phyloP scores from a whole-genome alignment of 2,797 vertebrate species.

The Telmatherina bonti region DNA sequence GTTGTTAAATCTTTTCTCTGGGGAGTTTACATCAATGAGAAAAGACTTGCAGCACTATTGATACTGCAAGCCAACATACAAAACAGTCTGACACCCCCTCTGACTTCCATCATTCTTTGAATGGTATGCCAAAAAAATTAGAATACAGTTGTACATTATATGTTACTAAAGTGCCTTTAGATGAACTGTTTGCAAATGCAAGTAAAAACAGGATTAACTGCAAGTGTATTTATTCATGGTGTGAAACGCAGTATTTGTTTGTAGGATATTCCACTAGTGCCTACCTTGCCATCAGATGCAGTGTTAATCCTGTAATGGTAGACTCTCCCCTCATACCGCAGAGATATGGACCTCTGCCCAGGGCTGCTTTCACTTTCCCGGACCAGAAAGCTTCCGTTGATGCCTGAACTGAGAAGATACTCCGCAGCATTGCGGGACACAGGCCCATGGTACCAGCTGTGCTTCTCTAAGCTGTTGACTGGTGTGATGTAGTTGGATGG shows the following conservation, averaged over 20 bases:
- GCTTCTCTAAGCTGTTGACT: conserved; percentile 97
- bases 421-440: conserved; percentile 96
- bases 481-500: conserved; percentile 99
- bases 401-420: conserved; percentile 97
- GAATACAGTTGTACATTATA: background rate
- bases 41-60: conserved; percentile 11
- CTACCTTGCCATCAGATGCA: conserved; percentile 95
- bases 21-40: background rate
- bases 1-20: conserved; percentile 27
- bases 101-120: too few relatives aligned
- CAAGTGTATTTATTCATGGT: too few relatives aligned
- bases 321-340: conserved; percentile 95
- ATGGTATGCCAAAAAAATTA: background rate
- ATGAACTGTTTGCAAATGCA: background rate
- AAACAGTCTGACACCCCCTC: conserved; percentile 9
- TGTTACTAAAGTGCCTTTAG: conserved; percentile 5
- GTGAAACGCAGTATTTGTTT: background rate
- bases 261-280: conserved; percentile 31
- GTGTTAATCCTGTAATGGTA: conserved; percentile 99
- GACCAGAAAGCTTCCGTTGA: conserved; percentile 98
- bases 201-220: background rate
- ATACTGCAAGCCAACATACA: conserved; percentile 1
- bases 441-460: conserved; percentile 98
- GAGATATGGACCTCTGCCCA: conserved; percentile 95
- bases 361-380: conserved; percentile 98